Percentiles rank a stretch among this genome's conserved stretches.
Conservation (phyloP, 2,888 invertebrate species). For the Taenaris catops region DNA sequence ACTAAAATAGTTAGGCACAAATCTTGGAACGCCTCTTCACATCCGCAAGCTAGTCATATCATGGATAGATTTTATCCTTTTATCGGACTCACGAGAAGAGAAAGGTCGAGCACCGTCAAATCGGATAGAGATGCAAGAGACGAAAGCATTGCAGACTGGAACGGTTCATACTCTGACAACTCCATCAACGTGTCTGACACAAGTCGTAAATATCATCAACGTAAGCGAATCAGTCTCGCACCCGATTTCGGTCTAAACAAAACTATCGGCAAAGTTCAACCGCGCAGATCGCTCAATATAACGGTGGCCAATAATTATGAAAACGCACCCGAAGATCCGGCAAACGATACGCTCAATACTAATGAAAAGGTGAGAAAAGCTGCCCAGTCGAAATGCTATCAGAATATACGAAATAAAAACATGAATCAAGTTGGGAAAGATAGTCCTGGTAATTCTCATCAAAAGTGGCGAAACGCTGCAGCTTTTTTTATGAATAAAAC, state of each 20-base stretch:
- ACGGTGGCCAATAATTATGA: slow-evolving; percentile 45
- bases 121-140: slow-evolving; percentile 40
- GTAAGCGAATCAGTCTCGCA: slow-evolving; percentile 54
- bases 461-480: slow-evolving; percentile 78
- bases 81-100: slow-evolving; percentile 66
- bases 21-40: slow-evolving; percentile 81
- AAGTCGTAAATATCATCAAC: slow-evolving; percentile 51
- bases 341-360: slow-evolving; percentile 38
- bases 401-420: slow-evolving; percentile 40
- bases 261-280: slow-evolving; percentile 46
- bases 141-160: slow-evolving; percentile 42
- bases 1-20: slow-evolving; percentile 80
- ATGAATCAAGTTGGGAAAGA: slow-evolving; percentile 35
- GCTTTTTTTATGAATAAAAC: slow-evolving; percentile 76
- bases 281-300: slow-evolving; percentile 57
- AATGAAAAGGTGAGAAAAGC: slow-evolving; percentile 35
- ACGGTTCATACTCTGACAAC: slow-evolving; percentile 45
- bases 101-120: slow-evolving; percentile 54
- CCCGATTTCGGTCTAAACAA: slow-evolving; percentile 52
- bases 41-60: slow-evolving; percentile 57
- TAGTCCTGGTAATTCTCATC: slow-evolving; percentile 44
- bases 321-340: slow-evolving; percentile 48
- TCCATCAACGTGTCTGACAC: slow-evolving; percentile 41
- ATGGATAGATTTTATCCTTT: slow-evolving; percentile 74
- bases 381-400: slow-evolving; percentile 36